Percentiles rank a stretch among this genome's conserved stretches.
These are phyloP conservation scores for Anagrus nilaparvatae DNA, from an alignment of 1,140 invertebrate species.

Conservation along the genomic window DNA sequence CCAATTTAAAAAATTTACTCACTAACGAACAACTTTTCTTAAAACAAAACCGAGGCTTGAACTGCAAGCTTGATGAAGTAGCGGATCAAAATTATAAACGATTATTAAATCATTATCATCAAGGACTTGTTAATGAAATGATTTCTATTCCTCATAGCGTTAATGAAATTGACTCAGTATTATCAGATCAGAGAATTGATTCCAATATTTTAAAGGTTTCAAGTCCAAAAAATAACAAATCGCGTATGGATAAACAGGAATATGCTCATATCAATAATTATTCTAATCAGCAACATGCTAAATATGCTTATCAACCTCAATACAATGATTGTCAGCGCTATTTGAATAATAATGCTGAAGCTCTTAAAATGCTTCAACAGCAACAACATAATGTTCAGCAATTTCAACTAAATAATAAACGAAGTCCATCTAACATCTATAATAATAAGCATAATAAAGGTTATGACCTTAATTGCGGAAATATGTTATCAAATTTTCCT, in stretches of 20 bases:
- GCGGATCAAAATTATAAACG: slow-evolving; percentile 27
- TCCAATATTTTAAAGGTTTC: slow-evolving; percentile 29
- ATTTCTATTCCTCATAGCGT: slow-evolving; percentile 17
- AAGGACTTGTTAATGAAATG: slow-evolving; percentile 19
- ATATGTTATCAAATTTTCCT: no score
- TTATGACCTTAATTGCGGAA: no score
- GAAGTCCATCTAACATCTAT: no score
- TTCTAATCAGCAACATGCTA: no score
- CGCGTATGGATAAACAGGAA: slow-evolving; percentile 21
- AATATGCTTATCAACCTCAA: slow-evolving; percentile 30
- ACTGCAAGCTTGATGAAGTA: slow-evolving; percentile 24
- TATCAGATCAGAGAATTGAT: slow-evolving; percentile 28
- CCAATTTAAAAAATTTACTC: slow-evolving; percentile 22
- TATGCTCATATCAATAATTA: slow-evolving; percentile 35
- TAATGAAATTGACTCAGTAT: slow-evolving; percentile 23
- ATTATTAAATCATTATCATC: slow-evolving; percentile 26
- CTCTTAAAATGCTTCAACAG: slow-evolving; percentile 25
- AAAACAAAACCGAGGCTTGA: slow-evolving; percentile 23
- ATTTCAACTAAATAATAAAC: no score
- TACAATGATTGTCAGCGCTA: slow-evolving; percentile 34
- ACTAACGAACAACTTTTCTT: slow-evolving; percentile 28
- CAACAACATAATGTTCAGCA: slow-evolving; percentile 21
- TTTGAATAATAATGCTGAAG: slow-evolving; percentile 28
- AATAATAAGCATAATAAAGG: no score
- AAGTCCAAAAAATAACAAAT: slow-evolving; percentile 28